Base-by-base conservation (phyloP, 2,888 invertebrate species). In the Aphrophora alni region DNA sequence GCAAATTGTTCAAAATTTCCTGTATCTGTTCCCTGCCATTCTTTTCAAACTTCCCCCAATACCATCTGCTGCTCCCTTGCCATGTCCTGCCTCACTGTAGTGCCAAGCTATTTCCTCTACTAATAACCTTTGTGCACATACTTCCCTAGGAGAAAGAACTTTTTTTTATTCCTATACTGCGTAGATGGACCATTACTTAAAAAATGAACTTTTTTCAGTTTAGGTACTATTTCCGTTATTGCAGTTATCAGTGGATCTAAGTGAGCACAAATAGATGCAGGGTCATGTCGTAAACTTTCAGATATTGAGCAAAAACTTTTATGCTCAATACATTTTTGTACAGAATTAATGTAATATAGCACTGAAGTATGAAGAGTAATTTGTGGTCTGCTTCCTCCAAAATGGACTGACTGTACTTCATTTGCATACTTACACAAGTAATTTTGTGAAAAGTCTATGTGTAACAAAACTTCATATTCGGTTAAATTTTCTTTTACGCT, bases 41-140 rank as follows among this genome's bases (percentile, higher is more conserved):
- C 87, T 79, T 80, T 88, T 87, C 80, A 86, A 86, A 5, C 84
- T 84, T 26, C 85, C 87, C 14, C 87, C 86, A 75, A 87, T 82
- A 79, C 87, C 86, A 85, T 87, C 86, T 4, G 87, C 85, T 74
- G 86, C 86, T 28, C 86, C 87, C 78, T 87, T 87, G 2, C 87
- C 86, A 80, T 86, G 86, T 8, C 87, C 86, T 70, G 85, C 83
- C 79, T 86, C 85, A 80, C 84, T 84, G 82, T 83, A 87, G 80
- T 86, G 86, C 86, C 86, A 87, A n/a, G 85, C 83, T 83, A 84
- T 85, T 70, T 70, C 70, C 21, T 70, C 70, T 27, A 70, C 70
- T 26, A n/a, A 14, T 14, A 70, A 21, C 21, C 21, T 70, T 70
- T 87, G 87, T 51, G 86, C 81, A 33, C 3, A 8, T 33, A 33